Base-by-base conservation (phyloP, 2,113 vertebrate genomes). In the Etia nguti region DNA sequence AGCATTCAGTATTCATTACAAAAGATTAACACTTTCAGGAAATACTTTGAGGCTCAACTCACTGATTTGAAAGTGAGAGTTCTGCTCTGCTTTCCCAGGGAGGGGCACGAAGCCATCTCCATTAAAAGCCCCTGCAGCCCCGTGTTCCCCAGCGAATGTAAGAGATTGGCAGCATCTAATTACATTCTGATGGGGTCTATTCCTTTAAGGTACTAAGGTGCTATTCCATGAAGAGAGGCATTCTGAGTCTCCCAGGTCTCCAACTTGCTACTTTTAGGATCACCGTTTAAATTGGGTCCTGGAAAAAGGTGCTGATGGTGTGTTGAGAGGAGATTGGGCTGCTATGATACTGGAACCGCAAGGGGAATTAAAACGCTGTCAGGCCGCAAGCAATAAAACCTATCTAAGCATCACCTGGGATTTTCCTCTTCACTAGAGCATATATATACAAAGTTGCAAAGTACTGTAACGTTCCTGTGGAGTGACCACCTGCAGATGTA, bases 151-250 rank as follows among this genome's bases (percentile, higher is more conserved):
- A 41, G 91, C 2, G 84, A 93, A 70, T 10, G n/a, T 3, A 4
- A 81, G 56, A 94, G 94, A 96, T 93, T 95, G 94, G 88, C 94
- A 94, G 86, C 91, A 91, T 92, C 91, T 92, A 93, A 95, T 95
- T 95, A 93, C 84, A 83, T 90, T 89, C 56, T 2, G n/a, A 65
- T 68, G 82, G 80, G 38, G 62, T 59, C 79, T 89, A 24, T 89
- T 93, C 90, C 94, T 94, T 90, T 75, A 93, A 94, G 89, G 88
- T 90, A 68, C 75, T 26, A 46, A 84, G 90, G 87, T 91, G 88
- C 87, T 90, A 84, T 87, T 93, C 88, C 84, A 79, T 4, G 22
- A 90, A 87, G 83, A 92, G 79, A 84, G 70, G 83, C 68, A 36
- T 85, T 89, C 79, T 59, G 80, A 88, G 59, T 93, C 90, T 90